Evolutionary conservation across 2,113 vertebrate genomes (phyloP).

Genomic region (Lathamus discolor): DNA sequence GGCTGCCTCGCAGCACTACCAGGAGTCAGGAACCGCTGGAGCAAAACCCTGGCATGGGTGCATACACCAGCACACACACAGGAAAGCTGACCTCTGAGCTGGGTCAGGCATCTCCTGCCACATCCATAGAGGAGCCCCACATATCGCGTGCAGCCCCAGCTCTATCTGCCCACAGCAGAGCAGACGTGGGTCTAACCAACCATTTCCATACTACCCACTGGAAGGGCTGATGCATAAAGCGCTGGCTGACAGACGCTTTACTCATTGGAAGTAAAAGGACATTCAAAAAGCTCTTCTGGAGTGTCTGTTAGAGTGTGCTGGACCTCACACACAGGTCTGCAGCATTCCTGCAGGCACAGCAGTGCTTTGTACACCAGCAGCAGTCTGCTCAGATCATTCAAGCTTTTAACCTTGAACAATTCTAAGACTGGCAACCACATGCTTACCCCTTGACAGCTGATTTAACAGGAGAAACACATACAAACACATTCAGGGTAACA

Average conservation of each 20-base stretch:
- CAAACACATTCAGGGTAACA: not conserved
- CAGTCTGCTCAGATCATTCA: not conserved
- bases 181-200: not conserved
- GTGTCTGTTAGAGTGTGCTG: not conserved
- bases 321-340: not conserved
- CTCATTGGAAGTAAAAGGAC: not conserved
- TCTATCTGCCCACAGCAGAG: not conserved
- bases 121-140: fast-evolving
- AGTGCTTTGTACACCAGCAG: not conserved
- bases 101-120: not conserved
- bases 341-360: not conserved
- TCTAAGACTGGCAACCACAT: not conserved
- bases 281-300: not conserved
- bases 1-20: not conserved
- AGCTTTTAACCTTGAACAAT: not conserved
- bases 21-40: not conserved
- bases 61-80: fast-evolving
- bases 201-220: not conserved
- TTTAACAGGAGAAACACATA: not conserved
- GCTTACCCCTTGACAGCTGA: not conserved
- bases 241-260: not conserved
- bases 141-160: fast-evolving
- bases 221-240: not conserved
- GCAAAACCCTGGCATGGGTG: not conserved
- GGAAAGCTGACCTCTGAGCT: not conserved